Evolutionary conservation across 2,888 invertebrate genomes (phyloP), one percentile per base, ranked within the genome.

Genomic region (Venustoraphidia nigricollis): DNA sequence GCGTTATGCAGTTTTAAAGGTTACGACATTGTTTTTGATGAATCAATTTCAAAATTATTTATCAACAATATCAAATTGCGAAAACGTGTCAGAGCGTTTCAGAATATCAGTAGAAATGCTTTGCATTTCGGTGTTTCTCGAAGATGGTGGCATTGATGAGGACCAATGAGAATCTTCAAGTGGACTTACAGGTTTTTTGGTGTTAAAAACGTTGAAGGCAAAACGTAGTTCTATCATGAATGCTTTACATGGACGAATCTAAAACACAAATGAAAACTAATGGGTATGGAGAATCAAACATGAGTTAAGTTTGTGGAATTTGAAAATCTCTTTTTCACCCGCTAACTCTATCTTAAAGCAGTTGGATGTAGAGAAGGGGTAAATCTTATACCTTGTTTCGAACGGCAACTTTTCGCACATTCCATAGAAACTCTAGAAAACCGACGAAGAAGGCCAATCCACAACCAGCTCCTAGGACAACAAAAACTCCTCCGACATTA

Each of bases 401-500:
- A 2, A 83, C 80, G 17, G 86, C 79, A 44, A 88, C 79, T 59
- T 84, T 75, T 55, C 83, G 76, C 2, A 89, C 80, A 62, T 91
- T 87, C 79, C 90, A 81, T 13, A 90, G 66, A 61, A 94, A 92
- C 63, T 96, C 93, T 13, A 82, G 69, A 9, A 90, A 64, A 6
- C 90, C 88, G n/a, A 93, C 77, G 3, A 83, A 52, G 40, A 86
- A 69, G 0, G 90, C 85, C 14, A 83, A 63, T 2, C 74, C 59
- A 43, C 86, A 79, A 0, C 93, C 93, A 9, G 75, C 67, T 1
- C 81, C 77, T 8, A 94, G 71, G 5, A 94, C 89, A 34, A 93
- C 75, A 63, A 93, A 94, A 41, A 93, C 89, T 55, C 94, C 93
- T 54, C 92, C 92, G 0, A 93, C 91, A 65, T 95, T 91, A 54